phyloP scores from a whole-genome alignment of 2,888 invertebrate genomes.

The Strigamia maritima region DNA sequence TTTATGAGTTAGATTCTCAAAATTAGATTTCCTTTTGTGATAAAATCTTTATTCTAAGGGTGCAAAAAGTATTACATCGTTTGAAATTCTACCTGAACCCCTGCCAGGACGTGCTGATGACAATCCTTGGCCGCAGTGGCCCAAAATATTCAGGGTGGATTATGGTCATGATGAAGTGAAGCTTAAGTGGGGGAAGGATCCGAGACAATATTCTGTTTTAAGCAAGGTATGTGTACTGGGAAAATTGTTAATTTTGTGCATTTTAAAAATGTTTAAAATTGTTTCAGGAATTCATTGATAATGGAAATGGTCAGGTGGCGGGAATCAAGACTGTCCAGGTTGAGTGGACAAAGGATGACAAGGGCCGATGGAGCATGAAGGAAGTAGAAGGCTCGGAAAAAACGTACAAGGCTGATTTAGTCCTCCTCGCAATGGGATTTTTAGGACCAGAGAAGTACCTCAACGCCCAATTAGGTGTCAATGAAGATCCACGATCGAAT shows the following conservation, averaged over 20 bases:
- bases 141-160: constrained; percentile 91
- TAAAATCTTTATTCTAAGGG: constrained; percentile 64
- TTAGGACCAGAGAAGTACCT: constrained; percentile 89
- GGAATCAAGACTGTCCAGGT: constrained; percentile 88
- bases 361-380: constrained; percentile 90
- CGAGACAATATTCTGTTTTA: constrained; percentile 85
- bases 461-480: constrained; percentile 71
- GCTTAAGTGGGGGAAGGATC: constrained; percentile 90
- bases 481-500: constrained; percentile 87
- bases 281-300: constrained; percentile 78
- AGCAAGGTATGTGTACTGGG: constrained; percentile 69
- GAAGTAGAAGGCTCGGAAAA: constrained; percentile 75
- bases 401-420: constrained; percentile 68
- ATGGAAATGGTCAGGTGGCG: constrained; percentile 81
- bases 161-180: constrained; percentile 98
- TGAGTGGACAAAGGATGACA: constrained; percentile 87
- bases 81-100: constrained; percentile 95
- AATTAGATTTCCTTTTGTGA: background rate
- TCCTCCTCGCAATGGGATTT: constrained; percentile 97
- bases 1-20: no score
- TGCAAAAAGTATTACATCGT: constrained; percentile 86
- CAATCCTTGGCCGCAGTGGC: constrained; percentile 99
- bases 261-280: constrained; percentile 12
- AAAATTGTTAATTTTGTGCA: background rate
- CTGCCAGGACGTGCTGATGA: constrained; percentile 73